These are phyloP conservation scores for Lasiurus cinereus DNA, from an alignment of 2,113 vertebrate species.

Conservation along the genomic window DNA sequence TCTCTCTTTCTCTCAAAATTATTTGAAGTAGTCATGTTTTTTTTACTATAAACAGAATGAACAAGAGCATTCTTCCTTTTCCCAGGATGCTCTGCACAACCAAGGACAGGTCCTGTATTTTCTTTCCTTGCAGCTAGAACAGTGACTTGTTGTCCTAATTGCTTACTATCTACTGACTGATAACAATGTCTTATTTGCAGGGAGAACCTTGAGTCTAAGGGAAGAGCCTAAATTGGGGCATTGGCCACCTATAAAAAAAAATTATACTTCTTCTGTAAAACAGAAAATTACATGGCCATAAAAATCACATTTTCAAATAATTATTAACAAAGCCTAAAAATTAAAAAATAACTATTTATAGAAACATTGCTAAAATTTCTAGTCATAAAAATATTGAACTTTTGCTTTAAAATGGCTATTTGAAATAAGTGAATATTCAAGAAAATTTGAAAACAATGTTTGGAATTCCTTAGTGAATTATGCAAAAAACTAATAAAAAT, in stretches of 20 bases:
- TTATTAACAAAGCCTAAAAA: slow-evolving; percentile 19
- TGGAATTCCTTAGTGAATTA: background rate
- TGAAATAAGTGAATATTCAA: too few species aligned
- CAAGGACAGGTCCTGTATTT: background rate
- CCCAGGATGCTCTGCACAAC: background rate
- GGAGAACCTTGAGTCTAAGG: background rate
- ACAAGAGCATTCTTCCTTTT: background rate
- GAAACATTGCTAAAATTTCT: background rate
- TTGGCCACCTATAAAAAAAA: background rate
- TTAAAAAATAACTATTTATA: background rate
- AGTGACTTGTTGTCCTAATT: background rate
- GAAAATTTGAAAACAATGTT: slow-evolving; percentile 10
- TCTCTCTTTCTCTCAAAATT: slow-evolving; percentile 8
- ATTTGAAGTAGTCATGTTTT: background rate
- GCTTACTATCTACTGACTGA: background rate
- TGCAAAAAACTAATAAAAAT: background rate
- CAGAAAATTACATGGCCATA: background rate
- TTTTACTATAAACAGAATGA: background rate
- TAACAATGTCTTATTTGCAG: background rate
- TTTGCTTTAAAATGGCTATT: background rate
- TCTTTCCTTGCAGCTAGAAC: background rate
- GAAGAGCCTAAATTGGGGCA: background rate
- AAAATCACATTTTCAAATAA: slow-evolving; percentile 29
- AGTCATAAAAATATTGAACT: slow-evolving; percentile 24
- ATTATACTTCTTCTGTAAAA: background rate